Evolutionary conservation across 2,113 vertebrate genomes (phyloP).

Genomic region (Anarhynchus alexandrinus): DNA sequence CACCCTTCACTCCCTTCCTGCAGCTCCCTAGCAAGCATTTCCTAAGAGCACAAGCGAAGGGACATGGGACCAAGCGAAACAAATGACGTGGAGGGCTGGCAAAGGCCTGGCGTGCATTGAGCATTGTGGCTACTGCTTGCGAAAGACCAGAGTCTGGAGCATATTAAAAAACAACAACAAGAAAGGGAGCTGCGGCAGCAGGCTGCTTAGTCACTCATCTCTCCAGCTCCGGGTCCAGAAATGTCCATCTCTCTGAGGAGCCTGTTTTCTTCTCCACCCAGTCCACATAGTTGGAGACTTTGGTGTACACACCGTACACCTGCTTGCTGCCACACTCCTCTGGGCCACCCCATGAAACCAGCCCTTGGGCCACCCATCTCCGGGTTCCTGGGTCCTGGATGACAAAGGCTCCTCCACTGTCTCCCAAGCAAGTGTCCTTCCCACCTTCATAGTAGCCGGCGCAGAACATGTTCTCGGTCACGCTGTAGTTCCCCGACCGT

Average conservation of each 20-base stretch:
- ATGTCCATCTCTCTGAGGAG: conserved; percentile 34
- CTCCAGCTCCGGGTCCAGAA: conserved; percentile 48
- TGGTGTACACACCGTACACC: conserved; percentile 95
- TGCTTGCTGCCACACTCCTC: conserved; percentile 93
- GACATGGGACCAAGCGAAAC: neutral
- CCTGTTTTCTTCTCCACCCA: conserved; percentile 83
- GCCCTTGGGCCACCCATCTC: conserved; percentile 88
- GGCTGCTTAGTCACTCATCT: conserved; percentile 64
- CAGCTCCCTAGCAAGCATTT: conserved; percentile 7
- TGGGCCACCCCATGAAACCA: conserved; percentile 95
- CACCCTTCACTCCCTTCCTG: neutral
- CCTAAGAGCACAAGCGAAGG: neutral
- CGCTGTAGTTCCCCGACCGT: conserved; percentile 87
- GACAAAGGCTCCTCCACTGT: conserved; percentile 92
- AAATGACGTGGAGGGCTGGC: neutral
- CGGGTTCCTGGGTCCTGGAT: conserved; percentile 76
- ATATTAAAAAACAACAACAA: conserved; percentile 31
- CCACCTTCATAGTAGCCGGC: conserved; percentile 91
- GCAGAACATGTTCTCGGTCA: conserved; percentile 97
- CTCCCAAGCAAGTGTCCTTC: conserved; percentile 92
- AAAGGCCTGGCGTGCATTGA: neutral
- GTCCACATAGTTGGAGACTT: conserved; percentile 84
- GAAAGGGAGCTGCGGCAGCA: neutral
- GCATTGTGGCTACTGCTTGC: conserved; percentile 23
- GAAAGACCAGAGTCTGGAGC: conserved; percentile 40